Percentiles rank a stretch among this genome's conserved stretches.
Evolutionary conservation across 2,113 vertebrate species (phyloP).

Genomic region (Mastomys coucha): DNA sequence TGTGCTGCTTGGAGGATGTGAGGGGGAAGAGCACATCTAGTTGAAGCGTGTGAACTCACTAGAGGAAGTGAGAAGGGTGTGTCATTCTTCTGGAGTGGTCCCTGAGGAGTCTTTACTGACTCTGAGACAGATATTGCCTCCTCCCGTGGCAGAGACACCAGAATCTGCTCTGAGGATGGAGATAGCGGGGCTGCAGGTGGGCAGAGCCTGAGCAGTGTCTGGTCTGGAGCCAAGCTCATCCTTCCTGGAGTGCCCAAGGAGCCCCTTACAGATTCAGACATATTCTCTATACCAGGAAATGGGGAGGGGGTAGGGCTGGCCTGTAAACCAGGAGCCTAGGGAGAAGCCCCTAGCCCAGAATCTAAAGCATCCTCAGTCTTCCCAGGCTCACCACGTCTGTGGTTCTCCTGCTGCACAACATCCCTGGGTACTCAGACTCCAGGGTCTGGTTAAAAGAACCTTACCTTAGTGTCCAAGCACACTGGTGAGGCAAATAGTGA

Average conservation of each 20-base stretch:
- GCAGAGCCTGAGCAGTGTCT: background rate
- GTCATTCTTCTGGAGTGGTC: background rate
- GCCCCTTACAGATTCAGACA: background rate
- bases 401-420: background rate
- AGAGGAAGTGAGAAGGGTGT: background rate
- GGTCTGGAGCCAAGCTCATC: background rate
- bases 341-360: background rate
- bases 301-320: too few relatives aligned
- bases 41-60: background rate
- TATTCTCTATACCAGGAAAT: background rate
- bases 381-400: background rate
- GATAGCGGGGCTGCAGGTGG: background rate
- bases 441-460: background rate
- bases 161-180: background rate
- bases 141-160: background rate
- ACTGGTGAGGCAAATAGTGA: background rate
- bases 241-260: background rate
- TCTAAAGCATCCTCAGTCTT: background rate
- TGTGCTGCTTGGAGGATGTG: too few relatives aligned
- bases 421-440: background rate
- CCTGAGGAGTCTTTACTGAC: background rate
- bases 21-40: background rate
- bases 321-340: background rate
- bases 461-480: background rate
- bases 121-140: background rate